Base-by-base conservation (phyloP, 1,140 invertebrate species). In the Drosophila azteca region DNA sequence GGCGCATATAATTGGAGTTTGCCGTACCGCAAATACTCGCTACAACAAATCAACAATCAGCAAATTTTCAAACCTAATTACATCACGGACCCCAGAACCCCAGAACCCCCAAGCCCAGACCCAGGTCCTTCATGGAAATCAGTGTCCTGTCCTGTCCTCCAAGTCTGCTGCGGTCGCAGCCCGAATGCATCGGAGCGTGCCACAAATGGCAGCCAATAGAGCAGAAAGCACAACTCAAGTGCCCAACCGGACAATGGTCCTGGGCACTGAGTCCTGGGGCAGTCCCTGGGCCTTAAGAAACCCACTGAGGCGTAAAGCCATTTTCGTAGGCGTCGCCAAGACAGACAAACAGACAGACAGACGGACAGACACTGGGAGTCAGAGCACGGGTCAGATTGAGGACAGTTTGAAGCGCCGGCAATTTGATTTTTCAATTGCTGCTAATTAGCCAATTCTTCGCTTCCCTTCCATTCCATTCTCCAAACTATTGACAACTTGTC, bases 381-480 rank as follows among this genome's bases (percentile, higher is more conserved):
- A 57, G 39, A 11, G 67, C 24, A 11, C 7, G 48, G 24, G 49
- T 24, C 31, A 35, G 9, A 60, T 55, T 68, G 65, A 67, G 62
- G 41, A 67, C 35, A 67, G 44, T 35, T 39, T 11, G 31, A 29
- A 64, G 41, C 15, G 62, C 45, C 35, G 60, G 61, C 73, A 85
- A 84, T 85, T 85, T 87, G 82, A 82, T 78, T 85, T 85, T 87
- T 85, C 78, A 87, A 85, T 85, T 85, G 82, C 69, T 87, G 82
- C 75, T 85, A 85, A 85, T 85, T 85, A 85, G 78, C 17, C 17
- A 20, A 20, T 20, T 20, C 17, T 20, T 20, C 0, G 0, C 17
- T 20, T 20, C 0, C 17, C 17, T 20, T 20, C 17, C 54, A n/a
- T 58, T 35, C 54, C 54, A n/a, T 58, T 39, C 50, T 39, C n/a